Evolutionary conservation across 2,888 invertebrate genomes (phyloP).

Genomic region (Drosophila acutilabella): DNA sequence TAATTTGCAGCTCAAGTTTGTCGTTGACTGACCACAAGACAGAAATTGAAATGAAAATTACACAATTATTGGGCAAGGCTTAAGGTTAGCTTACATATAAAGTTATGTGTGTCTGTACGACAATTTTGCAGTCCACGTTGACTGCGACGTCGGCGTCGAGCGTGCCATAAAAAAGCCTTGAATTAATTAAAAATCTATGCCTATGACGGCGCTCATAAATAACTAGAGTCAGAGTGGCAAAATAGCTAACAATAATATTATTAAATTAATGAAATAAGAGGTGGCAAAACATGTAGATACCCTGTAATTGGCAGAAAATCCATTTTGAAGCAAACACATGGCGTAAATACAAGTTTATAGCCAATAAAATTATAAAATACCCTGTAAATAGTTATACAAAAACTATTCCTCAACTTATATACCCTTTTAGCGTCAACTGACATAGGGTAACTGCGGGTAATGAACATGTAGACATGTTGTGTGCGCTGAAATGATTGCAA

Average conservation of each 20-base stretch:
- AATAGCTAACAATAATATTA: conserved; percentile 31
- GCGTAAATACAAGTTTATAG: background rate
- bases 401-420: background rate
- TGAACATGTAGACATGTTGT: conserved; percentile 32
- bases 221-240: conserved; percentile 45
- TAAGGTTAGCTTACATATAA: background rate
- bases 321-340: no score
- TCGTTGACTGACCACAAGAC: conserved; percentile 60
- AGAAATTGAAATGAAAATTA: conserved; percentile 61
- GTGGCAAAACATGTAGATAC: conserved; percentile 22
- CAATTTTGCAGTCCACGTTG: background rate
- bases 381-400: background rate
- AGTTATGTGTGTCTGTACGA: no score
- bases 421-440: background rate
- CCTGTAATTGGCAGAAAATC: background rate
- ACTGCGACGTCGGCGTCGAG: conserved; percentile 21
- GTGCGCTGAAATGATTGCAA: conserved; percentile 40
- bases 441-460: conserved; percentile 31
- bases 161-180: conserved; percentile 75
- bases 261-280: conserved; percentile 21
- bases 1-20: conserved; percentile 58
- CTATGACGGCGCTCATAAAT: conserved; percentile 74
- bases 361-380: background rate
- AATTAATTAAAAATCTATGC: conserved; percentile 81
- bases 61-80: conserved; percentile 74